Evolutionary conservation across 2,113 vertebrate genomes (phyloP), one percentile per base, ranked within the genome.

Genomic region (Crotalus horridus): DNA sequence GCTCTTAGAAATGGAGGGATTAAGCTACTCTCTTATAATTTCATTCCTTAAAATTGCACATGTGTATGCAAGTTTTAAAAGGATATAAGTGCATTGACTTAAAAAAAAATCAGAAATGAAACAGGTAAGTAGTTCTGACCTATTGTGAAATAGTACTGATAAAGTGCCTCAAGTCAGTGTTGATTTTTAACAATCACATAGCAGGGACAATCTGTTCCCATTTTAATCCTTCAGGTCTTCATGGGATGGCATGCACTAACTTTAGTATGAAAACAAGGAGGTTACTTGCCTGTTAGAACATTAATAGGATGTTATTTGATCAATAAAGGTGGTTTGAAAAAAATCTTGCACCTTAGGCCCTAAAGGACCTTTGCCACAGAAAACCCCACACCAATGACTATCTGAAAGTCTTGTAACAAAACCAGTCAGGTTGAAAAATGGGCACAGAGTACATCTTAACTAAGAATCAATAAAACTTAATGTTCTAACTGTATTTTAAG

Each of bases 401-500:
- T 20, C 74, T 39, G 33, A 81, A 43, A 53, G 61, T 39, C 46
- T 91, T 86, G 17, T 61, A 48, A 4, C n/a, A 94, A 93, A 39
- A 91, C 2, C 3, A 93, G 3, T 33, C 81, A 61, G 91, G 21
- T 53, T 88, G 87, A n/a, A 64, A 46, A 90, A 4, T 15, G 21
- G n/a, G 39, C 93, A 94, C 91, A 43, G 91, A 20, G 9, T n/a
- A 91, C 5, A 1, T 51, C 20, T 91, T 26, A 89, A 61, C 26
- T 21, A 90, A 51, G 4, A 5, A 55, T 55, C 54, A 94, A 93
- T 89, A 95, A 3, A 0, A 33, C 90, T 93, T 91, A 88, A 20
- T 54, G 93, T 81, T 3, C 24, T 0, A 93, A 59, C 3, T 88
- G 23, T 93, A 94, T 93, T 43, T 91, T 20, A 92, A 59, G 90